Evolutionary conservation across 2,888 invertebrate genomes (phyloP).

Genomic region (Mantis religiosa): DNA sequence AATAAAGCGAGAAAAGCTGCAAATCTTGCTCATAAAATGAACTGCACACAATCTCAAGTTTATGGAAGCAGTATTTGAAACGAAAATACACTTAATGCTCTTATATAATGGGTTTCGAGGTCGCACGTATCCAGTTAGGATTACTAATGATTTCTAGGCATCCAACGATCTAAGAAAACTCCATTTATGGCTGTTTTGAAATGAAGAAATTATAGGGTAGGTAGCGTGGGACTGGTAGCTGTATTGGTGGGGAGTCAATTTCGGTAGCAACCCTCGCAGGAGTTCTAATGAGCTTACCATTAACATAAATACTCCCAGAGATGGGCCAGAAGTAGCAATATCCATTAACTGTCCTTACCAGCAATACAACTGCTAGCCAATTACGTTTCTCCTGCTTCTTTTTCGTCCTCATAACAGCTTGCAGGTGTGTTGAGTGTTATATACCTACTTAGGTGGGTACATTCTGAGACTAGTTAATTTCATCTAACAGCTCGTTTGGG

Average conservation of each 20-base stretch:
- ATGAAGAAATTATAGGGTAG: not conserved
- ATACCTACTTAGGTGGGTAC: too few species aligned
- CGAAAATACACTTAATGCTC: too few species aligned
- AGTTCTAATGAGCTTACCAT: not conserved
- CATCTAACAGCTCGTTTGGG: too few species aligned
- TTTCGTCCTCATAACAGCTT: not conserved
- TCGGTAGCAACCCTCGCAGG: not conserved
- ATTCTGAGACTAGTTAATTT: too few species aligned
- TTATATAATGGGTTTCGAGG: too few species aligned
- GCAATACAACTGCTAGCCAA: not conserved
- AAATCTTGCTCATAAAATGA: too few species aligned
- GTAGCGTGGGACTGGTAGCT: not conserved
- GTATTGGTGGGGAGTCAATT: not conserved
- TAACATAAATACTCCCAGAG: not conserved
- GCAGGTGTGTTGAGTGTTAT: not conserved
- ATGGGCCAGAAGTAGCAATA: not conserved
- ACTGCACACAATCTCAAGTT: too few species aligned
- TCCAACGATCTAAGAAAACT: not conserved
- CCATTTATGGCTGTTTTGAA: not conserved
- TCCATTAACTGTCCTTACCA: not conserved
- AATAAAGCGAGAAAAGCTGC: too few species aligned
- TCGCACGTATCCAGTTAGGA: too few species aligned
- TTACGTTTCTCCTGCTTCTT: not conserved
- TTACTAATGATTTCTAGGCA: too few species aligned
- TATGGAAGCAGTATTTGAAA: too few species aligned